A percentile compares a stretch with the other conserved stretches of the same genome.
phyloP scores from a whole-genome alignment of 2,113 vertebrate genomes.

The Phaethon lepturus region DNA sequence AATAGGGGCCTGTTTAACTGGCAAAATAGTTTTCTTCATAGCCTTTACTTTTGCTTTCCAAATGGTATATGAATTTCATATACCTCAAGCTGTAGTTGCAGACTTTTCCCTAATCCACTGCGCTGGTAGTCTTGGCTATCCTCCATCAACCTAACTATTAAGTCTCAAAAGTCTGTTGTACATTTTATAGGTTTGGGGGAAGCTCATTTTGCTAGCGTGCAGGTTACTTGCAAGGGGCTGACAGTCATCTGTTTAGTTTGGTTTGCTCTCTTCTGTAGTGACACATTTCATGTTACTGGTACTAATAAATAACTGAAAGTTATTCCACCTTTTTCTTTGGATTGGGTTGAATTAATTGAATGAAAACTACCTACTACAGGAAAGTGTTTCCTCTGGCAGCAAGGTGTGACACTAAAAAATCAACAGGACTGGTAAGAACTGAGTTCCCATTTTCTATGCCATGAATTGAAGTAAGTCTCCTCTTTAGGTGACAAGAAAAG shows the following conservation, averaged over 20 bases:
- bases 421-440: not conserved
- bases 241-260: not conserved
- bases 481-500: not conserved
- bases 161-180: conserved; percentile 14
- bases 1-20: not conserved
- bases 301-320: not conserved
- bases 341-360: not conserved
- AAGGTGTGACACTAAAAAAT: not conserved
- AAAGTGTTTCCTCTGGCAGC: not conserved
- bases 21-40: not conserved
- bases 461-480: not conserved
- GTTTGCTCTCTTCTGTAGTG: not conserved
- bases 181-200: conserved; percentile 8
- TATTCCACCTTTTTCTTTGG: not conserved
- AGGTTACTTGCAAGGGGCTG: not conserved
- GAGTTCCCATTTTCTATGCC: fast-evolving
- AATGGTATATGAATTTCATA: not conserved
- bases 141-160: conserved; percentile 6
- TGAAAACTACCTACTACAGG: not conserved
- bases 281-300: not conserved
- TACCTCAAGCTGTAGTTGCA: not conserved
- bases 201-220: not conserved
- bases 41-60: not conserved
- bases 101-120: not conserved
- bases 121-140: conserved; percentile 32